These are phyloP conservation scores for Agriopis aurantiaria DNA, from an alignment of 2,888 invertebrate species.

Conservation along the genomic window DNA sequence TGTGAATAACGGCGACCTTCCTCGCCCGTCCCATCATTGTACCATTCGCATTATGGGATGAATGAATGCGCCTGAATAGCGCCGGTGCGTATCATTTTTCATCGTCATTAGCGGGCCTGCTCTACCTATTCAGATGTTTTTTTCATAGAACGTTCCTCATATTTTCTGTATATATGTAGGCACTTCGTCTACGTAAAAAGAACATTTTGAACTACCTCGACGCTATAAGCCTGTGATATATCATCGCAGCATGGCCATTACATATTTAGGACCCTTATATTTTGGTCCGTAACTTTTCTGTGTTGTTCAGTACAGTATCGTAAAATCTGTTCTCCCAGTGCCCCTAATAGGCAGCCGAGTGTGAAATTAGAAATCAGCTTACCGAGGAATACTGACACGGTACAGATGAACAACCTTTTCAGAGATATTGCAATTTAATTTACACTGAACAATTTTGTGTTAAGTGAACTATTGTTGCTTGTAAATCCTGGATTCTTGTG, in stretches of 20 bases:
- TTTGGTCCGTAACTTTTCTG: conserved; percentile 37
- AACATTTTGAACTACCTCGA: conserved; percentile 22
- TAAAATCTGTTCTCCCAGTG: conserved; percentile 52
- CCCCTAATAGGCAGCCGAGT: conserved; percentile 56
- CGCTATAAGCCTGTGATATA: conserved; percentile 18
- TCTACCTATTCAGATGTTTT: conserved; percentile 35
- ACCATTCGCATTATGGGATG: conserved; percentile 66
- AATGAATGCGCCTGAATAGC: conserved; percentile 71
- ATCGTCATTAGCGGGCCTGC: conserved; percentile 62
- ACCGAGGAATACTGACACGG: conserved; percentile 52
- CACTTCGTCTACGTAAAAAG: conserved; percentile 19
- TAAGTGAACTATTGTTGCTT: conserved; percentile 11
- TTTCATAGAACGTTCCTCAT: conserved; percentile 19
- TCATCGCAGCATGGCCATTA: conserved; percentile 36
- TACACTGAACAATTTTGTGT: conserved; percentile 7
- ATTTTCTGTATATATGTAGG: conserved; percentile 8
- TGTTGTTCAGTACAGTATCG: conserved; percentile 43
- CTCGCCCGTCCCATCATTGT: conserved; percentile 78
- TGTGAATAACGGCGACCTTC: conserved; percentile 79
- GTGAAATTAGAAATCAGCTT: conserved; percentile 68
- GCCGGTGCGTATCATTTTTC: conserved; percentile 66
- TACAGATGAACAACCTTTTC: conserved; percentile 53
- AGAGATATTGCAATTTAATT: conserved; percentile 47
- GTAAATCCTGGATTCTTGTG: background rate
- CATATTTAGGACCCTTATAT: conserved; percentile 38